phyloP scores from a whole-genome alignment of 2,888 invertebrate genomes.

The Standfussiana lucernea region DNA sequence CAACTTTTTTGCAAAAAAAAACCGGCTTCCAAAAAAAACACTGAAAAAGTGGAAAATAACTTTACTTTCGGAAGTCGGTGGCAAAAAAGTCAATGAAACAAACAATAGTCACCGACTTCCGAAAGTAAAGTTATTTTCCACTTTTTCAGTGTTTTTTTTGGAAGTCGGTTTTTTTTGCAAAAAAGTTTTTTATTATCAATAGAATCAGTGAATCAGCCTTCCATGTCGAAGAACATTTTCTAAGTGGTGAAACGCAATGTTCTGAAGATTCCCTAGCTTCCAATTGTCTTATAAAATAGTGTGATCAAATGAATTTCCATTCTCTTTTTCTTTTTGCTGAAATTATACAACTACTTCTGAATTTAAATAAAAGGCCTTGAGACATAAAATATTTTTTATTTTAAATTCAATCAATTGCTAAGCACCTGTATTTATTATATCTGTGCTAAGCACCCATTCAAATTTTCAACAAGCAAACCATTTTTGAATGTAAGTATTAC shows the following conservation, averaged over 20 bases:
- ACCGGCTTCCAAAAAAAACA: too few relatives aligned
- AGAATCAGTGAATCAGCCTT: not conserved
- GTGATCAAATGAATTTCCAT: not conserved
- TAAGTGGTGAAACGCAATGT: not conserved
- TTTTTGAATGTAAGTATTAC: slow-evolving; percentile 21
- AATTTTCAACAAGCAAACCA: slow-evolving; percentile 1
- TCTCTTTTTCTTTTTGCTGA: not conserved
- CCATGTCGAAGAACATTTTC: not conserved
- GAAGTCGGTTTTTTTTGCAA: not conserved
- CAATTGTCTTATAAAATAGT: not conserved
- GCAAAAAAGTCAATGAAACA: too few relatives aligned
- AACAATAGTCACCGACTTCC: too few relatives aligned
- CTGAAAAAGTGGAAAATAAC: too few relatives aligned
- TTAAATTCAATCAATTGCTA: not conserved
- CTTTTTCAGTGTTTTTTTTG: too few relatives aligned
- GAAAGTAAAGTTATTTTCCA: too few relatives aligned
- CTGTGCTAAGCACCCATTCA: not conserved
- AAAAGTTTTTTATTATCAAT: not conserved
- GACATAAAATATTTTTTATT: not conserved
- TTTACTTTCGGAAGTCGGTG: too few relatives aligned
- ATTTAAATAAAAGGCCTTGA: not conserved
- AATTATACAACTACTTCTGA: not conserved
- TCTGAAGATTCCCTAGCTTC: not conserved
- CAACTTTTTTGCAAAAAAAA: too few relatives aligned
- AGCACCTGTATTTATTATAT: too few relatives aligned